A percentile compares a stretch with the other conserved stretches of the same genome.
Evolutionary conservation across 1,140 invertebrate genomes (phyloP).

Genomic region (Globodera rostochiensis): DNA sequence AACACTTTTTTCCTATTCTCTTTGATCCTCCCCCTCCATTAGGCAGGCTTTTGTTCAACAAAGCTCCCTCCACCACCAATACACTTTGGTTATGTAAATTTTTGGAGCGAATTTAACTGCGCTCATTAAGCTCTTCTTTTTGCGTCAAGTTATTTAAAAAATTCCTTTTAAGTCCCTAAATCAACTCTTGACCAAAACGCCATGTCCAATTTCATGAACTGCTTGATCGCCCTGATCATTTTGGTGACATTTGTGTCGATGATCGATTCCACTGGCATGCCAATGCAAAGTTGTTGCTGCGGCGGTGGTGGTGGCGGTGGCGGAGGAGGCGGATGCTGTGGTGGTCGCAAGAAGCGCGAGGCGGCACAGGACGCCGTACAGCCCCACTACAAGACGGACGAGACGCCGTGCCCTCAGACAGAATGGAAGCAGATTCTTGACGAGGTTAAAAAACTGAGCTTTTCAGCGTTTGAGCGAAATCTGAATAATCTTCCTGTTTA

Average conservation of each 20-base stretch:
- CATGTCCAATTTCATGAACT: not conserved
- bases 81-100: no score
- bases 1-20: no score
- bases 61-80: no score
- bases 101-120: no score
- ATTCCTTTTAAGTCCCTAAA: no score
- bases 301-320: not conserved
- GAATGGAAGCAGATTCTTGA: not conserved
- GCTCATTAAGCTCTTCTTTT: no score
- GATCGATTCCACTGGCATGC: not conserved
- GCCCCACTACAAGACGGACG: not conserved
- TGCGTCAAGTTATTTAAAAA: no score
- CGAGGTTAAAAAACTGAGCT: not conserved
- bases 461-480: no score
- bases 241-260: not conserved
- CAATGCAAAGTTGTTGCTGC: not conserved
- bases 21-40: no score
- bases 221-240: conserved; percentile 2
- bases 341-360: conserved; percentile 3
- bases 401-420: conserved; percentile 2
- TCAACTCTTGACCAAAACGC: no score
- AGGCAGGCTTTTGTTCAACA: no score
- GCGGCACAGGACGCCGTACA: not conserved
- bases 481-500: not conserved
- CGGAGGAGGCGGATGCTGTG: not conserved